These are phyloP conservation scores for Limosa lapponica DNA, from an alignment of 2,797 vertebrate species.

Conservation along the genomic window DNA sequence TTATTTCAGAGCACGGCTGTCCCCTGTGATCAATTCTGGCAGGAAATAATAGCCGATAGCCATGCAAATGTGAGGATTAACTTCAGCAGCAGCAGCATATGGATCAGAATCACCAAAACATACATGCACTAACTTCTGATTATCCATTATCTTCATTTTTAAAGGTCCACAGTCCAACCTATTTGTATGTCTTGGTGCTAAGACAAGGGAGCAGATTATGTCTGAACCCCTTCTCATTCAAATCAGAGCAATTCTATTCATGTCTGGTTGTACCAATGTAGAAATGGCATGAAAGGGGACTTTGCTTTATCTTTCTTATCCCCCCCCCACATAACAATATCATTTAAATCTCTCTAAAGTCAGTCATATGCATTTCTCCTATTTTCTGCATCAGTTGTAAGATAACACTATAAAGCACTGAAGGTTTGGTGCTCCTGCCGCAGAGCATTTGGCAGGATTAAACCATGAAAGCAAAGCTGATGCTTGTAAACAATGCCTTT, in stretches of 20 bases:
- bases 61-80: neutral
- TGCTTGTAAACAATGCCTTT: constrained; percentile 1
- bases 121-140: neutral
- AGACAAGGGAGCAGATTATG: neutral
- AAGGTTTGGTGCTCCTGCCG: neutral
- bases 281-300: neutral
- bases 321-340: neutral
- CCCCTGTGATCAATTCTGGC: neutral
- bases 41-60: neutral
- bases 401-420: neutral
- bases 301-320: constrained; percentile 1
- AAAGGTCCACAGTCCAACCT: neutral
- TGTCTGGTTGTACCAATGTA: neutral
- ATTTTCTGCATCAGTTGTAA: neutral
- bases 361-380: neutral
- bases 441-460: neutral
- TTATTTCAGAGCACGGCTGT: neutral
- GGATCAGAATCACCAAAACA: neutral
- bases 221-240: neutral
- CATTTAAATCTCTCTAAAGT: constrained; percentile 5
- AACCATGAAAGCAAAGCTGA: neutral
- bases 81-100: neutral
- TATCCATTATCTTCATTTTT: neutral
- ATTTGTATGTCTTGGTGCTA: neutral
- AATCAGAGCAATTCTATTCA: neutral